These are phyloP conservation scores for Ciona savignyi DNA, from an alignment of 23 tunicate genomes.

Conservation along the genomic window DNA sequence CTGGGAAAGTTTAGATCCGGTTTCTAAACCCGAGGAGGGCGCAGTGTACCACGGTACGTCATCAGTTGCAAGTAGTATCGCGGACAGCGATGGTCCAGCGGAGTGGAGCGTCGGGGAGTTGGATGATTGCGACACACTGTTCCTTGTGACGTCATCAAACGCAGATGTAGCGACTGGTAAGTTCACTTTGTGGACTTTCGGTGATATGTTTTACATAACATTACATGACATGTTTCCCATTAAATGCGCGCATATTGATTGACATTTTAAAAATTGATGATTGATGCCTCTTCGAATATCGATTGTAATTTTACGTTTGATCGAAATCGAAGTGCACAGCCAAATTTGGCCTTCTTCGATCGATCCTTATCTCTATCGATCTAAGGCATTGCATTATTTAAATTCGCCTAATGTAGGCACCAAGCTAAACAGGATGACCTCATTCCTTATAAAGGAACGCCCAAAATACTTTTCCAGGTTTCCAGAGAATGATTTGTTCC, in stretches of 20 bases:
- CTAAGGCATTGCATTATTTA: neutral
- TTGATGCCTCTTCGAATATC: too few species aligned
- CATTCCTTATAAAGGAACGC: neutral
- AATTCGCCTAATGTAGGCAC: too few species aligned
- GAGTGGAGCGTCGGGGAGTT: constrained; percentile 74
- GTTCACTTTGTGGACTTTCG: too few species aligned
- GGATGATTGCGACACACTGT: constrained; percentile 71
- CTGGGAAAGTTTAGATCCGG: neutral
- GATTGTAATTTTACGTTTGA: too few species aligned
- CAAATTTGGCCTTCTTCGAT: neutral
- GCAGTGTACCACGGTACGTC: neutral
- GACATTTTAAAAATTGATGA: too few species aligned
- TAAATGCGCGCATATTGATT: too few species aligned
- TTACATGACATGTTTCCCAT: too few species aligned
- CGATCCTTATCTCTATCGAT: neutral
- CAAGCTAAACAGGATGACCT: neutral
- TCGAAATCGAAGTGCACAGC: neutral
- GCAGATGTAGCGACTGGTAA: neutral
- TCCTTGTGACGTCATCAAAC: constrained; percentile 43
- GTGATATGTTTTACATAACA: too few species aligned
- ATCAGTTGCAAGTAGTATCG: constrained; percentile 16
- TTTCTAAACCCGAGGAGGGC: neutral
- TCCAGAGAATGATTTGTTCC: too few species aligned
- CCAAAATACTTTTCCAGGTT: too few species aligned
- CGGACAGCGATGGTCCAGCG: constrained; percentile 57